Conservation (phyloP, 2,888 invertebrate genomes). For the Biston betularia region DNA sequence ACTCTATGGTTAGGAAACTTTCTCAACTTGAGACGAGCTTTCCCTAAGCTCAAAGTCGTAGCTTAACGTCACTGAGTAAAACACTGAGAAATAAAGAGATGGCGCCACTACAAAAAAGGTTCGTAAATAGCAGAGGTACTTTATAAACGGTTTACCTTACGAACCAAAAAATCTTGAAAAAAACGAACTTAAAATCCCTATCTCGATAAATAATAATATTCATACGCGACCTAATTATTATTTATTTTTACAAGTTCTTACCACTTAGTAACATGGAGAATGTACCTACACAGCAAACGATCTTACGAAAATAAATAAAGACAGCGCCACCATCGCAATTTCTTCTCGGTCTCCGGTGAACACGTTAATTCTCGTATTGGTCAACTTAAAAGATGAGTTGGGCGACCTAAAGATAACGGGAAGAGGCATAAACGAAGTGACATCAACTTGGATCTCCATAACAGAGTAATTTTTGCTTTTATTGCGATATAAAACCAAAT, state of each 20-base stretch:
- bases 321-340: neutral
- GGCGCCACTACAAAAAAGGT: constrained; percentile 19
- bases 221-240: neutral
- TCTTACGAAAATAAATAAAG: neutral
- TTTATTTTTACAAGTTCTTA: neutral
- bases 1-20: neutral
- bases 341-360: neutral
- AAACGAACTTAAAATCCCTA: too few relatives aligned
- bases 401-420: constrained; percentile 15
- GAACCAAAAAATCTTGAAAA: too few relatives aligned
- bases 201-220: too few relatives aligned
- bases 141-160: neutral
- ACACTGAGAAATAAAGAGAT: constrained; percentile 13
- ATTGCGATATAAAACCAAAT: constrained; percentile 18
- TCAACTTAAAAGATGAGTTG: neutral
- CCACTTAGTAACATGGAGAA: neutral
- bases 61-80: constrained; percentile 6
- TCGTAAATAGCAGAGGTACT: neutral
- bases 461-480: constrained; percentile 25
- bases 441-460: constrained; percentile 13
- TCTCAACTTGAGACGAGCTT: constrained; percentile 14
- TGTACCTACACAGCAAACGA: neutral
- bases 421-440: constrained; percentile 21
- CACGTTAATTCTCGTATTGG: neutral
- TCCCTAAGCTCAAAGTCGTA: constrained; percentile 12